phyloP scores from a whole-genome alignment of 2,797 vertebrate species.

The Phrynocephalus guinanensis region DNA sequence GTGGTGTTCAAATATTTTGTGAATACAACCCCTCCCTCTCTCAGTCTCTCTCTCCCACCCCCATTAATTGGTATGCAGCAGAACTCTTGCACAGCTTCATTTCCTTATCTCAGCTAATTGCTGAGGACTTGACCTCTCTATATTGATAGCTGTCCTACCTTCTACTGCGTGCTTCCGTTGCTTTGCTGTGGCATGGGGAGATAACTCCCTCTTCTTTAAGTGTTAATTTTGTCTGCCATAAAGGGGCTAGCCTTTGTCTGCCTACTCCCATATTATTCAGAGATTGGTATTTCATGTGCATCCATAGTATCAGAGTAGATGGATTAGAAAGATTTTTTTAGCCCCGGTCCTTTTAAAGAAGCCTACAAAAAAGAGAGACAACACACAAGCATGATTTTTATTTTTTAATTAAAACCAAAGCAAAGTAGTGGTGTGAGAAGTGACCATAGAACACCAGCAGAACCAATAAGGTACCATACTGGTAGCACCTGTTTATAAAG shows the following conservation, averaged over 20 bases:
- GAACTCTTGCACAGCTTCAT: neutral
- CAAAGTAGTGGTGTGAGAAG: neutral
- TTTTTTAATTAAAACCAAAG: neutral
- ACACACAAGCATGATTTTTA: neutral
- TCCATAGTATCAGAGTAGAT: neutral
- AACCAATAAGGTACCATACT: neutral
- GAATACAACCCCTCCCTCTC: neutral
- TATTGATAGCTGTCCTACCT: neutral
- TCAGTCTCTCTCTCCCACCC: neutral
- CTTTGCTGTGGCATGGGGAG: neutral
- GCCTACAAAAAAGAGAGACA: neutral
- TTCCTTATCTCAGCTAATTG: constrained; percentile 1
- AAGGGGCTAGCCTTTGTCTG: neutral
- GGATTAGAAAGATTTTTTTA: neutral
- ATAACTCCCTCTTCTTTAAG: too few relatives aligned
- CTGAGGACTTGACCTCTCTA: neutral
- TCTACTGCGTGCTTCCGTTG: neutral
- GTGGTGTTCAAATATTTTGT: neutral
- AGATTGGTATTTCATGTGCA: neutral
- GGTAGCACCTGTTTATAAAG: neutral
- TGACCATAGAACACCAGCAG: neutral
- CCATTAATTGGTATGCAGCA: neutral
- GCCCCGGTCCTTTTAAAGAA: too few relatives aligned
- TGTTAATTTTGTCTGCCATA: neutral
- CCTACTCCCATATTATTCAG: too few relatives aligned